Base-by-base conservation (phyloP, 2,888 invertebrate genomes). In the Lasioglossum calceatum region DNA sequence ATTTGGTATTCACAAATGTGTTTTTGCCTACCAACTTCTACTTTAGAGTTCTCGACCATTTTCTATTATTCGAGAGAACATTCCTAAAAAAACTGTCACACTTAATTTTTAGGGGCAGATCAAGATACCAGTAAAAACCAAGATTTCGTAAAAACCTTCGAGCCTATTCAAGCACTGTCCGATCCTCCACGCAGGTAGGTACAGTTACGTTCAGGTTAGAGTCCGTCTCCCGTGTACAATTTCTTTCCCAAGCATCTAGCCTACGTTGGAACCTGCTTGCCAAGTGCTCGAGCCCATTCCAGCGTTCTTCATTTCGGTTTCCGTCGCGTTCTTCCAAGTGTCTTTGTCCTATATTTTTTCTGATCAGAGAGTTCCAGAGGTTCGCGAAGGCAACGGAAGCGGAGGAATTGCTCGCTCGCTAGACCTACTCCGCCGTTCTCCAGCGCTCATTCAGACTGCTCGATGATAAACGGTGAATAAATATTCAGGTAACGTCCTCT, bases 401-500 rank as follows among this genome's bases (percentile, higher is more conserved):
- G 78, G 72, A 78, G 12, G 58, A 78, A 71, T 47, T 47, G 54
- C 67, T 67, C 47, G n/a, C 12, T 61, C n/a, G 39, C 77, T 32
- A 77, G 50, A 47, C 36, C 19, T 47, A 32, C 32, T 61, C n/a
- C 19, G 10, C 47, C 32, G 54, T n/a, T 77, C 76, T 39, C 47
- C n/a, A n/a, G n/a, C 42, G 77, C 77, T 58, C 82, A 75, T 84
- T 78, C 74, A 84, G 64, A 64, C 32, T 47, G 39, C 36, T 27
- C 12, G 54, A 79, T n/a, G 79, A 64, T 64, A 50, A 83, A 76
- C 78, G 76, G 71, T 64, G 79, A 79, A 85, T 85, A 85, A 86
- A 81, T 77, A 86, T 85, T 75, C 81, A 78, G 81, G 85, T 77
- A 75, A 85, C 77, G 86, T 81, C 85, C 81, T 84, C 85, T 77